Percentiles rank a stretch among this genome's conserved stretches.
Evolutionary conservation across 2,888 invertebrate species (phyloP).

Genomic region (Dione juno): DNA sequence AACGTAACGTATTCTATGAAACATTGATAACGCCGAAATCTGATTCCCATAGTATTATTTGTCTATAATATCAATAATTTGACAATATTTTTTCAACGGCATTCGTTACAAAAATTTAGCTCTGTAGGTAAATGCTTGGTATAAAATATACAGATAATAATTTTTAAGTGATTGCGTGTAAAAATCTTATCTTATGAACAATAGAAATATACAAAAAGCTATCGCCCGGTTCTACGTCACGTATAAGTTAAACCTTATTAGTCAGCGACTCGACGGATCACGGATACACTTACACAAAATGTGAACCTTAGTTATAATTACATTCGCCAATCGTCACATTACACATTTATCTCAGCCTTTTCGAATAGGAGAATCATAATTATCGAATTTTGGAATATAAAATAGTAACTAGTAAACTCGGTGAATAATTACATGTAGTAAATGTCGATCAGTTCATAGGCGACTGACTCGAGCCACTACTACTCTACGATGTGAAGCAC

Average conservation of each 20-base stretch:
- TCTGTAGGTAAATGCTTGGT: conserved; percentile 62
- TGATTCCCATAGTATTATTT: conserved; percentile 30
- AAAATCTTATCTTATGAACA: conserved; percentile 71
- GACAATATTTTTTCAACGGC: conserved; percentile 45
- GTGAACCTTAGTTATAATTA: conserved; percentile 65
- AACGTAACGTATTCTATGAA: not conserved
- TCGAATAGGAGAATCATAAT: conserved; percentile 81
- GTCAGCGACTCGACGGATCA: conserved; percentile 47
- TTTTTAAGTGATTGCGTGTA: conserved; percentile 71
- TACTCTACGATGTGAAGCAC: conserved; percentile 81
- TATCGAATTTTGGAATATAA: conserved; percentile 75
- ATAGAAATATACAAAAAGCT: conserved; percentile 82
- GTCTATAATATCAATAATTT: conserved; percentile 43
- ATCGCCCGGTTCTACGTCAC: conserved; percentile 71
- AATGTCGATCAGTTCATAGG: conserved; percentile 51
- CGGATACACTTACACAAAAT: conserved; percentile 57
- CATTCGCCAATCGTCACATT: conserved; percentile 76
- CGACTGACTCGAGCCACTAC: conserved; percentile 55
- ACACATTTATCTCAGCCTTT: conserved; percentile 81
- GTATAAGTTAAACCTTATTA: conserved; percentile 57
- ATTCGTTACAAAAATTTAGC: conserved; percentile 52
- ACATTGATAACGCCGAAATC: conserved; percentile 39
- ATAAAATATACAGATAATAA: conserved; percentile 74
- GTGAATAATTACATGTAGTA: conserved; percentile 69
- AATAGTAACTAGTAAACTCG: conserved; percentile 79